A percentile compares a stretch with the other conserved stretches of the same genome.
Conservation (phyloP, 2,113 vertebrate species). For the Scopus umbretta region DNA sequence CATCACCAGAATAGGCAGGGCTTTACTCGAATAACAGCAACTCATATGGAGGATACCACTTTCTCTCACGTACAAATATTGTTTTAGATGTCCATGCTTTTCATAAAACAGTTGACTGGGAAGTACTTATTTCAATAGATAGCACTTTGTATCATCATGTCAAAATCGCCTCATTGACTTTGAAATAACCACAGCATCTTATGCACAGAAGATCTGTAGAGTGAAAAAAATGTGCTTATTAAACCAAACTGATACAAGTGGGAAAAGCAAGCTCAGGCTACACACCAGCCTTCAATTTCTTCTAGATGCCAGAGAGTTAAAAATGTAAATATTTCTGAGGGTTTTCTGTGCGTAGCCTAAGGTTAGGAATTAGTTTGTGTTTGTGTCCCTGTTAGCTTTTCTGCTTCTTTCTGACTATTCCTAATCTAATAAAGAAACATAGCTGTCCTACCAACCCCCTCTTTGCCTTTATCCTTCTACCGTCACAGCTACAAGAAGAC, state of each 20-base stretch:
- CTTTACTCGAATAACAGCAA: not conserved
- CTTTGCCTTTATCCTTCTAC: not conserved
- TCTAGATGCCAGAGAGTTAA: not conserved
- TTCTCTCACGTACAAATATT: not conserved
- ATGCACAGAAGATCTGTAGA: not conserved
- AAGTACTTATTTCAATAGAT: not conserved
- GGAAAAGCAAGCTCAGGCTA: not conserved
- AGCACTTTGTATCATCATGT: not conserved
- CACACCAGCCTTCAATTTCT: not conserved
- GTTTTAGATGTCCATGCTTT: not conserved
- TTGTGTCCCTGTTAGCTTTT: not conserved
- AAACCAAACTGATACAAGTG: not conserved
- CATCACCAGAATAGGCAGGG: not conserved
- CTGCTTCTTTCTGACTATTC: not conserved
- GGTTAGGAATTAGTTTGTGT: not conserved
- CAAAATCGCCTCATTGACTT: not conserved
- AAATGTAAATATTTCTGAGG: not conserved
- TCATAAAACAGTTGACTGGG: not conserved
- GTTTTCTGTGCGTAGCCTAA: not conserved
- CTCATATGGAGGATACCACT: rapidly evolving
- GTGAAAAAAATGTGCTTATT: not conserved
- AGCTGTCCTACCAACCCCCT: not conserved
- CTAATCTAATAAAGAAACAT: not conserved
- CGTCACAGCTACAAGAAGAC: not conserved
- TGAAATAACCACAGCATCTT: not conserved